Evolutionary conservation across 2,113 vertebrate genomes (phyloP).

Genomic region (Stegastes partitus): DNA sequence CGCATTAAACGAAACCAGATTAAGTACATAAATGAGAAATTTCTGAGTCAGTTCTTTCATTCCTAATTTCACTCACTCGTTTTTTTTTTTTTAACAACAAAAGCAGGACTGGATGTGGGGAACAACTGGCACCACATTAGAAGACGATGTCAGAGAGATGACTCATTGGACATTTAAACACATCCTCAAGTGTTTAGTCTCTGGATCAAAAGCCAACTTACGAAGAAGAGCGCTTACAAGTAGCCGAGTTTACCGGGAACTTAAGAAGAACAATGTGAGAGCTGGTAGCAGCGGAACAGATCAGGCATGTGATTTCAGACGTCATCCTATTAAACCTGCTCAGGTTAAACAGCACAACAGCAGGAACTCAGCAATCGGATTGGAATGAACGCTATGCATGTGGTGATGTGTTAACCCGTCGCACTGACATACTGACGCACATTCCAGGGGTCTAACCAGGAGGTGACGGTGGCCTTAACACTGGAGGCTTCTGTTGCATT

Average conservation of each 20-base stretch:
- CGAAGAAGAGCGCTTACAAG: conserved; percentile 40
- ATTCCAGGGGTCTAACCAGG: conserved; percentile 39
- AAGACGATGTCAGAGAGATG: conserved; percentile 40
- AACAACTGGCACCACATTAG: conserved; percentile 22
- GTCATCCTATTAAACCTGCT: conserved; percentile 33
- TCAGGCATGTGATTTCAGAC: conserved; percentile 15
- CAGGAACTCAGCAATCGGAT: conserved; percentile 7
- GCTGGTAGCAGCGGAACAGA: conserved; percentile 32
- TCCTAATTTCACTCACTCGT: not conserved
- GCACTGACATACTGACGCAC: conserved; percentile 29
- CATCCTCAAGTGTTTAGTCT: conserved; percentile 35
- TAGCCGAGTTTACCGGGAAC: conserved; percentile 34
- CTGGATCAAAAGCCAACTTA: conserved; percentile 9
- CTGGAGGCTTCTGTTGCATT: conserved; percentile 41
- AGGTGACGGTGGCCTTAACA: conserved; percentile 38
- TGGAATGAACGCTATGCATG: conserved; percentile 23
- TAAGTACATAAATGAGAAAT: not conserved
- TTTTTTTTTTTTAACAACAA: conserved; percentile 17
- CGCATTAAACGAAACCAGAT: conserved; percentile 53
- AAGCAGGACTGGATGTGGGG: conserved; percentile 16
- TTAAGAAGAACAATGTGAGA: conserved; percentile 36
- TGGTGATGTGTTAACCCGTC: conserved; percentile 25
- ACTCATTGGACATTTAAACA: conserved; percentile 52
- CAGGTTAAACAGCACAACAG: conserved; percentile 30
- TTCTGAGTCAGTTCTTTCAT: not conserved